Base-by-base conservation (phyloP, 2,888 invertebrate species). In the Pandemis corylana region DNA sequence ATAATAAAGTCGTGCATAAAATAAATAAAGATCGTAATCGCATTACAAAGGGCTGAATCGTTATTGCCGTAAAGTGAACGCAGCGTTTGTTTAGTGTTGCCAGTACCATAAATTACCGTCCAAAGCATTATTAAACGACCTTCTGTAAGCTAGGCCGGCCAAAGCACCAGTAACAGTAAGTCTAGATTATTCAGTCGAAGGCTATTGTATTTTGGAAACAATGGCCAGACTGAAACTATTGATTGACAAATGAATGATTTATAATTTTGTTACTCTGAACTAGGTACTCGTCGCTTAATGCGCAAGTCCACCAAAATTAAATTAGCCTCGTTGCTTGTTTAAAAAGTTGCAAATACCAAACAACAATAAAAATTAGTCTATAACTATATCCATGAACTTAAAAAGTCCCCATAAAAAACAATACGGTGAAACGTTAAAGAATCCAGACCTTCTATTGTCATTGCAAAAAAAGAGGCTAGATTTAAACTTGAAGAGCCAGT, bases 181-280 rank as follows among this genome's bases (percentile, higher is more conserved):
- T 74, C 69, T 74, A 70, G 74, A 74, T 62, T 70, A 74, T 70
- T 74, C 15, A 70, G 66, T 41, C 46, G 65, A 70, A 74, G 65
- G 74, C 56, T 64, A 69, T 65, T 69, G 69, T 65, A 51, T 70
- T 74, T 70, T 42, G 15, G 61, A 65, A 66, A 74, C 66, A 62
- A 70, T 41, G 44, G 49, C 61, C 36, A 46, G 46, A 61, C 36
- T 41, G 41, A 44, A 13, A 36, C 53, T 74, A 74, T 74, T 65
- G 73, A 69, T 74, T 65, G 41, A 20, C 36, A 46, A 51, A 65
- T 64, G 36, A 59, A 42, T 61, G 10, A 36, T 65, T 59, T 42
- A 73, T 69, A 69, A 36, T 36, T 36, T 36, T 15, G 28, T 51
- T 51, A 4, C 5, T 61, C 44, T 65, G 51, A 68, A 13, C 20